Evolutionary conservation across 1,140 invertebrate species (phyloP).

Genomic region (Zeugodacus cucurbitae): DNA sequence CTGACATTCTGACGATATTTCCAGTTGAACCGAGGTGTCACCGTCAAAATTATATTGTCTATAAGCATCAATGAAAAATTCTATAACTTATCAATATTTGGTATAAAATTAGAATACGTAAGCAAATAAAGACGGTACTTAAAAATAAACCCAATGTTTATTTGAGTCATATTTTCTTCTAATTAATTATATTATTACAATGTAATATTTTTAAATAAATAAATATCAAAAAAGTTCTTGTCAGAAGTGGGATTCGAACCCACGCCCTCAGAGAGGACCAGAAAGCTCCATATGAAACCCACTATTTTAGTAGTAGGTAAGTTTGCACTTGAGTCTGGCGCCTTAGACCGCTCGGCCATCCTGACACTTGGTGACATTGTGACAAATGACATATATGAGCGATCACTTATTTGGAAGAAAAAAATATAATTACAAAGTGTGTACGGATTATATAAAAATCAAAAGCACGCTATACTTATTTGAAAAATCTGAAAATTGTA

Average conservation of each 20-base stretch:
- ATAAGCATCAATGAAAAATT: too few relatives aligned
- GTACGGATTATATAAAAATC: not conserved
- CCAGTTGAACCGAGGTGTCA: too few relatives aligned
- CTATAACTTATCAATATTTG: too few relatives aligned
- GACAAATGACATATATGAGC: not conserved
- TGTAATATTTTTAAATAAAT: too few relatives aligned
- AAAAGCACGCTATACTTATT: not conserved
- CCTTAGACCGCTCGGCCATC: slow-evolving; percentile 74
- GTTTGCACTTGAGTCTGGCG: slow-evolving; percentile 58
- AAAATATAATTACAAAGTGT: not conserved
- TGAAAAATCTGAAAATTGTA: too few relatives aligned
- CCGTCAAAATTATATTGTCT: too few relatives aligned
- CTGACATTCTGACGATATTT: too few relatives aligned
- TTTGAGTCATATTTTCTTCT: too few relatives aligned
- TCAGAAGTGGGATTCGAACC: slow-evolving; percentile 90
- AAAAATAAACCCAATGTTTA: too few relatives aligned
- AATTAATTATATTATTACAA: too few relatives aligned
- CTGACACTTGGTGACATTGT: slow-evolving; percentile 60
- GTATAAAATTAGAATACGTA: not conserved
- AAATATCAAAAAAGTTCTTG: slow-evolving; percentile 70
- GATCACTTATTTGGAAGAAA: too few relatives aligned
- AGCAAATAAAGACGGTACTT: not conserved
- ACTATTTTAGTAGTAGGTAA: not conserved
- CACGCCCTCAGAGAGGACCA: slow-evolving; percentile 87
- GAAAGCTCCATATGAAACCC: slow-evolving; percentile 69